Conservation (phyloP, 1,140 invertebrate species). For the Acromyrmex heyeri region DNA sequence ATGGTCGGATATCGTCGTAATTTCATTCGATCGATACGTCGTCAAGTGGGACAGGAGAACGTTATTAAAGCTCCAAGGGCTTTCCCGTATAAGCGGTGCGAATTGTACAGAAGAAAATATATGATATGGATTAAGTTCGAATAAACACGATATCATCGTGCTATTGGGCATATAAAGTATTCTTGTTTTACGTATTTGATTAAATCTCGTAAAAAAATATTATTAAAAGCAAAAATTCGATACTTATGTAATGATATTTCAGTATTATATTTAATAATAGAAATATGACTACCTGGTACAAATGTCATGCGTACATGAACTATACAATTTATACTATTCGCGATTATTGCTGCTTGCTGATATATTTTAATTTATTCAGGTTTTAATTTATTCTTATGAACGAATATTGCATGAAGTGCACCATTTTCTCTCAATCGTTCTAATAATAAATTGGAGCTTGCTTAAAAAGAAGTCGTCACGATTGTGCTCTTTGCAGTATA, state of each 20-base stretch:
- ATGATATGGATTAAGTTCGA: not conserved
- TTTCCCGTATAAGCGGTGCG: constrained; percentile 34
- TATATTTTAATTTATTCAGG: constrained; percentile 1
- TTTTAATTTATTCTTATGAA: not conserved
- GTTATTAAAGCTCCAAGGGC: constrained; percentile 66
- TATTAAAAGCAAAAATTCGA: not conserved
- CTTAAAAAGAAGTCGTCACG: constrained; percentile 10
- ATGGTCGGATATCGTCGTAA: constrained; percentile 41
- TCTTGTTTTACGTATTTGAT: not conserved
- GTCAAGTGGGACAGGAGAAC: constrained; percentile 50
- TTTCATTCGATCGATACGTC: constrained; percentile 60
- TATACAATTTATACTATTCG: not conserved
- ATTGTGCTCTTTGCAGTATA: not conserved
- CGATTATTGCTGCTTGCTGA: not conserved
- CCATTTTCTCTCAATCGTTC: not conserved
- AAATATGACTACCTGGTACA: not conserved
- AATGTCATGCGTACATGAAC: not conserved
- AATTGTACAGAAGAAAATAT: constrained; percentile 39
- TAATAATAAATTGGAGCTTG: not conserved
- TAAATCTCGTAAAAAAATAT: not conserved
- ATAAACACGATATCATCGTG: constrained; percentile 45
- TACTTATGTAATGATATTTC: not conserved
- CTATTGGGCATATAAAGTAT: not conserved
- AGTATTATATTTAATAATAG: not conserved
- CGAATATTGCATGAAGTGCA: not conserved